Evolutionary conservation across 2,113 vertebrate genomes (phyloP).

Genomic region (Phalacrocorax pelagicus): DNA sequence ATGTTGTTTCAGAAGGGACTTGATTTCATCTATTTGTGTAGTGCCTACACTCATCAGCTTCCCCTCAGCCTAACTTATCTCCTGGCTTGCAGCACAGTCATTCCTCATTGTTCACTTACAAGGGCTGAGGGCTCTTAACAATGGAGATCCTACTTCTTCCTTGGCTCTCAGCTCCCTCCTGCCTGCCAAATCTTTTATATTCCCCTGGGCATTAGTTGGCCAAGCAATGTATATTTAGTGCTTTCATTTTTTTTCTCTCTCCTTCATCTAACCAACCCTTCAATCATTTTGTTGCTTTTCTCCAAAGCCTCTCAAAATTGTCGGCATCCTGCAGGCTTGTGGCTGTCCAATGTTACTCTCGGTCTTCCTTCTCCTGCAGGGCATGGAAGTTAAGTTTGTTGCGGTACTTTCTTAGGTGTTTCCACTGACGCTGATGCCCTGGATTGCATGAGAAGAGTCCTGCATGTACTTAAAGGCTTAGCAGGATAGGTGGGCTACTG

Average conservation of each 20-base stretch:
- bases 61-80: background rate
- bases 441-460: background rate
- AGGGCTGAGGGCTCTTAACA: background rate
- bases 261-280: background rate
- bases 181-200: conserved; percentile 38
- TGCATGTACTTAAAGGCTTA: background rate
- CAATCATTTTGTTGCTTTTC: background rate
- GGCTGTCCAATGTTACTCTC: background rate
- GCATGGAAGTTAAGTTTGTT: background rate
- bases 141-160: conserved; percentile 27
- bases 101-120: background rate
- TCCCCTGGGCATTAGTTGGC: conserved; percentile 4
- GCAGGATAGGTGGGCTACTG: background rate
- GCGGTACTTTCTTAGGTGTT: background rate
- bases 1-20: background rate
- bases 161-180: conserved; percentile 24
- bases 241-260: background rate
- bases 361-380: background rate
- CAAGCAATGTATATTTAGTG: conserved; percentile 22
- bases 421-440: background rate
- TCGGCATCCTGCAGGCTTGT: background rate
- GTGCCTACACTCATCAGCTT: background rate
- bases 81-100: background rate
- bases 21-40: background rate
- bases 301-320: background rate